These are phyloP conservation scores for Saccostrea cuccullata DNA, from an alignment of 1,140 invertebrate genomes.

Conservation along the genomic window DNA sequence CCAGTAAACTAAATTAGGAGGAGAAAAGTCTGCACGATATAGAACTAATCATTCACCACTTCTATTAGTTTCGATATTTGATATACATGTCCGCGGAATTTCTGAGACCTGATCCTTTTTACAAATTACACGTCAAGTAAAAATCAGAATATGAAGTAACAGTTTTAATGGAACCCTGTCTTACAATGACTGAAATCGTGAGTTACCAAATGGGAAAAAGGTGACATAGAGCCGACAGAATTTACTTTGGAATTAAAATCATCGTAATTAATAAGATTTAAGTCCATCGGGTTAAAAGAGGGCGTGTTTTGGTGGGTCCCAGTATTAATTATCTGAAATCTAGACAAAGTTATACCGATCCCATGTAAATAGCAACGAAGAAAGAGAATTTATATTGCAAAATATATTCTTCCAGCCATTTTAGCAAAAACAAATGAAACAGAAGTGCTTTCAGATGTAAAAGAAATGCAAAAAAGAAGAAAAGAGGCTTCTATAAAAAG, in stretches of 20 bases:
- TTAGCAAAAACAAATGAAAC: slow-evolving; percentile 17
- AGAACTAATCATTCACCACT: too few relatives aligned
- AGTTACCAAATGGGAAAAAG: neutral
- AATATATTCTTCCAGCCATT: neutral
- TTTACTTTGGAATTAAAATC: neutral
- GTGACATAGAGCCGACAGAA: neutral
- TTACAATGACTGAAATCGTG: neutral
- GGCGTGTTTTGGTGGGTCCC: neutral
- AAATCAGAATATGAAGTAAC: neutral
- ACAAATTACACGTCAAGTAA: too few relatives aligned
- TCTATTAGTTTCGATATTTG: too few relatives aligned
- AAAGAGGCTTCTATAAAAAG: neutral
- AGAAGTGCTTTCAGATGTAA: neutral
- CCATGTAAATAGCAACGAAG: neutral
- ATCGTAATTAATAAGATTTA: slow-evolving; percentile 8
- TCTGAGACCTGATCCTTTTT: too few relatives aligned
- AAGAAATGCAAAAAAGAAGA: neutral
- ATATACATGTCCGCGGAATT: too few relatives aligned
- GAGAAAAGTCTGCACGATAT: too few relatives aligned
- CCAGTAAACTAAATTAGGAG: too few relatives aligned
- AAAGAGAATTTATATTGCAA: neutral
- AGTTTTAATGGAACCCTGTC: neutral
- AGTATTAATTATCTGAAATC: neutral
- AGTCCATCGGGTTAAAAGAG: neutral
- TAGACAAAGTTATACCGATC: neutral